Evolutionary conservation across 2,888 invertebrate species (phyloP).

Genomic region (Lasius platythorax): DNA sequence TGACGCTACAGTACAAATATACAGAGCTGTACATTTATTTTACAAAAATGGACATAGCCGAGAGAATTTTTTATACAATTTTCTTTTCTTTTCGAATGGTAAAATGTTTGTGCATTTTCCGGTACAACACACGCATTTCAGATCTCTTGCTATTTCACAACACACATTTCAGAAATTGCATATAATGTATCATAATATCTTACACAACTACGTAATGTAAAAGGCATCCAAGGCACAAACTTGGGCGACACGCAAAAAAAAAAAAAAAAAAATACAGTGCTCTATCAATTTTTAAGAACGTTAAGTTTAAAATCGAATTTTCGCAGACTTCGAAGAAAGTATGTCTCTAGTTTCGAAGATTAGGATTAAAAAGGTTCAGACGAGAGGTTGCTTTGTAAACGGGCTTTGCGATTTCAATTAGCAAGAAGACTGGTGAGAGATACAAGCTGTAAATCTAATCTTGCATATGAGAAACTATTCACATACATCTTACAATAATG

Average conservation of each 20-base stretch:
- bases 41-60: conserved; percentile 4
- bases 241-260: conserved; percentile 61
- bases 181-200: conserved; percentile 15
- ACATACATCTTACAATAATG: conserved; percentile 69
- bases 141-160: conserved; percentile 22
- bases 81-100: not conserved
- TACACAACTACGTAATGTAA: conserved; percentile 56
- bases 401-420: conserved; percentile 63
- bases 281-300: conserved; percentile 1
- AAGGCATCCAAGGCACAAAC: conserved; percentile 73
- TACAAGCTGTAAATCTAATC: conserved; percentile 67
- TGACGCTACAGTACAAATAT: conserved; percentile 19
- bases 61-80: conserved; percentile 11
- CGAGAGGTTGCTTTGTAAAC: conserved; percentile 63
- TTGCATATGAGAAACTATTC: conserved; percentile 67
- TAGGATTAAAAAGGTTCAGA: conserved; percentile 20
- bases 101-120: conserved; percentile 12
- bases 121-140: not conserved
- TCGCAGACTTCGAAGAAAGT: not conserved
- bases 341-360: conserved; percentile 1
- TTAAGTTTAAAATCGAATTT: not conserved
- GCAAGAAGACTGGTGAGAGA: conserved; percentile 58
- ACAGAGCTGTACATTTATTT: conserved; percentile 41
- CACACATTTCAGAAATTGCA: conserved; percentile 16
- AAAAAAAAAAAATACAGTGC: conserved; percentile 19